Percentiles rank a stretch among this genome's conserved stretches.
These are phyloP conservation scores for Mnemiopsis leidyi DNA, from an alignment of 37 sponge, comb jelly and placozoan genomes.

Conservation along the genomic window DNA sequence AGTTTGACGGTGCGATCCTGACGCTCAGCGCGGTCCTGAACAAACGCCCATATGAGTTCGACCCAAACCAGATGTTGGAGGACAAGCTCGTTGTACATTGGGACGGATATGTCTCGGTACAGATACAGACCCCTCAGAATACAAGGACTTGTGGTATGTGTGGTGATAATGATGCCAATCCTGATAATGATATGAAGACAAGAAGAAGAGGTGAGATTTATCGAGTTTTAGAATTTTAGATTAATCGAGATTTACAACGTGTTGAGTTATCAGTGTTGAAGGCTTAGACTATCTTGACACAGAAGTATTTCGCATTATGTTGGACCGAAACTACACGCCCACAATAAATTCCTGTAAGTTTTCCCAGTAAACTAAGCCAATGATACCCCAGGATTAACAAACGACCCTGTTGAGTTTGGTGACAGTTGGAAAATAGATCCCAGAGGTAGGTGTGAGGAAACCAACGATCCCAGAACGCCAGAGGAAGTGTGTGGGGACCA, in stretches of 20 bases:
- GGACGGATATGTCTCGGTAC: conserved; percentile 29
- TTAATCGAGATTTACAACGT: too few relatives aligned
- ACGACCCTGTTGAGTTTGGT: conserved; percentile 31
- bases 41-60: not conserved
- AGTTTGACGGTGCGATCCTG: conserved; percentile 2
- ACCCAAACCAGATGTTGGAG: not conserved
- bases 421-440: conserved; percentile 54
- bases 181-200: not conserved
- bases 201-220: conserved; percentile 1
- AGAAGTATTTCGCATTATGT: too few relatives aligned
- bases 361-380: too few relatives aligned
- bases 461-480: not conserved
- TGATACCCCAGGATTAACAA: not conserved
- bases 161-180: conserved; percentile 25
- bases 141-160: conserved; percentile 58
- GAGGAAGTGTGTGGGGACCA: not conserved
- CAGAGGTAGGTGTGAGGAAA: not conserved
- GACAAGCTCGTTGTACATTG: conserved; percentile 11
- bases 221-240: too few relatives aligned
- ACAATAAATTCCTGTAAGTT: too few relatives aligned
- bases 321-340: too few relatives aligned
- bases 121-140: conserved; percentile 32
- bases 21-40: not conserved
- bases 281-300: too few relatives aligned
- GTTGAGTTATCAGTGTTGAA: too few relatives aligned